phyloP scores from a whole-genome alignment of 2,113 vertebrate genomes.

The Heterochromis multidens region DNA sequence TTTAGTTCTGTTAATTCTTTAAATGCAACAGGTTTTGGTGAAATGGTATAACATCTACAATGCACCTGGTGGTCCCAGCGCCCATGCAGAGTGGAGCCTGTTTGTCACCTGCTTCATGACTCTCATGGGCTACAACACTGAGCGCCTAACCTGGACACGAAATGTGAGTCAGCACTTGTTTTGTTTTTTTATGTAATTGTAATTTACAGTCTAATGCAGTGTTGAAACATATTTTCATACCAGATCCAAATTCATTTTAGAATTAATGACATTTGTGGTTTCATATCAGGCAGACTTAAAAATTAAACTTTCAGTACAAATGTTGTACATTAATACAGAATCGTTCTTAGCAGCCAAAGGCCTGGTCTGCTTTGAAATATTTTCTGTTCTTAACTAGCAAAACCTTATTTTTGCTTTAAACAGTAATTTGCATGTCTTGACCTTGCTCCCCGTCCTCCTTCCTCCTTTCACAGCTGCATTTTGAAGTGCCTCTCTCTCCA shows the following conservation, averaged over 20 bases:
- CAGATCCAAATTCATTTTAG: neutral
- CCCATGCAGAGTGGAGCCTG: conserved; percentile 91
- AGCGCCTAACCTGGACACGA: conserved; percentile 88
- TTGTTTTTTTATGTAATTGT: neutral
- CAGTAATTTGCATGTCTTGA: neutral
- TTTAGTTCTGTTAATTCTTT: neutral
- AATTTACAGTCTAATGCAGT: neutral
- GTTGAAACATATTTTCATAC: neutral
- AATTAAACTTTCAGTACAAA: neutral
- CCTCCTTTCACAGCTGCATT: conserved; percentile 82
- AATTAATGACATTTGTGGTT: neutral
- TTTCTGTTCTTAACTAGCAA: neutral
- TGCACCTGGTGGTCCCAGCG: conserved; percentile 89
- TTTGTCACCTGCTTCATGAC: conserved; percentile 96
- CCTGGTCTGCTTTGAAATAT: neutral
- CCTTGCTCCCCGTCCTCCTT: neutral
- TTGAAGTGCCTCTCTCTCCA: conserved; percentile 95
- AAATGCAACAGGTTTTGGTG: conserved; percentile 73
- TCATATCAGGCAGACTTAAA: neutral
- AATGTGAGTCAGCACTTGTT: conserved; percentile 77
- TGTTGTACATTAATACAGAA: neutral
- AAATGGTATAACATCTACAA: conserved; percentile 98
- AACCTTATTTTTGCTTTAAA: neutral
- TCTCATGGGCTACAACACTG: conserved; percentile 97
- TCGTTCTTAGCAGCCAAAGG: neutral